phyloP scores from a whole-genome alignment of 2,113 vertebrate genomes.

The Onychostruthus taczanowskii region DNA sequence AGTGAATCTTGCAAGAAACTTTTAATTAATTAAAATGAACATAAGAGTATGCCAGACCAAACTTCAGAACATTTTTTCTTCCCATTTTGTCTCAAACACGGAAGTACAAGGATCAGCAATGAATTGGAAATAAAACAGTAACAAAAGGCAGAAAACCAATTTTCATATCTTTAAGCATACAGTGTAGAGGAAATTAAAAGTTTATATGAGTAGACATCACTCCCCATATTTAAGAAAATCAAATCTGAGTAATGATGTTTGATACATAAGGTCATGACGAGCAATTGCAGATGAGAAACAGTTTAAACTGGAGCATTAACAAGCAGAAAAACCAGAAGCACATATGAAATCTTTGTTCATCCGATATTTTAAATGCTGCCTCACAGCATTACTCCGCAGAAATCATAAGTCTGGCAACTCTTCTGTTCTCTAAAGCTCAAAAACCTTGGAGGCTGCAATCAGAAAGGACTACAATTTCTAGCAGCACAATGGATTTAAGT shows the following conservation, averaged over 20 bases:
- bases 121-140: background rate
- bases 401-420: background rate
- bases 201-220: background rate
- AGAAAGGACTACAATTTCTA: background rate
- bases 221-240: background rate
- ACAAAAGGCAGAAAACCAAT: background rate
- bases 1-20: background rate
- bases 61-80: background rate
- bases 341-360: background rate
- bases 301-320: background rate
- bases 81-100: background rate
- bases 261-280: background rate
- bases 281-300: background rate
- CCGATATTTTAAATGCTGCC: background rate
- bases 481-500: background rate
- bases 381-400: background rate
- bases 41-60: background rate
- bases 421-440: background rate
- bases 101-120: background rate
- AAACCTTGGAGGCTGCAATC: background rate
- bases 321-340: accelerated
- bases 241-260: background rate
- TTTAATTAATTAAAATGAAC: background rate
- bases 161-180: background rate
- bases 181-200: background rate